Evolutionary conservation across 92 coral and sea anemone species (phyloP).

Genomic region (Zoanthus gigantus): DNA sequence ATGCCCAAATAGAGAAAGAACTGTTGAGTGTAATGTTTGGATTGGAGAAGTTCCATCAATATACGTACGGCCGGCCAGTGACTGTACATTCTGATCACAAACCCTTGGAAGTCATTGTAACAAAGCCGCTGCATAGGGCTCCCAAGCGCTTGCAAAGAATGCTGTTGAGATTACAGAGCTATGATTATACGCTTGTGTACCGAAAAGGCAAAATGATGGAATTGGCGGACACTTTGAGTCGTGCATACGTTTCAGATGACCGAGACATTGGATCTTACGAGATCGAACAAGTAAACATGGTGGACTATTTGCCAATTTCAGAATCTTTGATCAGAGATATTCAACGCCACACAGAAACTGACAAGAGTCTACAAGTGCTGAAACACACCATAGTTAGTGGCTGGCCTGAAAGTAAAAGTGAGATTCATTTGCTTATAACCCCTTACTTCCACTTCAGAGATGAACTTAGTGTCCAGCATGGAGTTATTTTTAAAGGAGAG

Average conservation of each 20-base stretch:
- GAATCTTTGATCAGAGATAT: conserved; percentile 9
- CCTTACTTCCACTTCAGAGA: conserved; percentile 28
- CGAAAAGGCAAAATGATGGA: conserved; percentile 25
- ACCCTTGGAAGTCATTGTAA: background rate
- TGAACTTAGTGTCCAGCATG: conserved; percentile 20
- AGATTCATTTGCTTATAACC: conserved; percentile 13
- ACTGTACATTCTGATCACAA: too few species aligned
- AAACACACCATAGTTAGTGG: conserved; percentile 22
- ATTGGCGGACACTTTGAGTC: conserved; percentile 17
- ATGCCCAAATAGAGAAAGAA: too few species aligned
- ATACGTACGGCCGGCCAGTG: too few species aligned
- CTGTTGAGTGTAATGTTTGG: too few species aligned
- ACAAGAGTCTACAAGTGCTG: conserved; percentile 25
- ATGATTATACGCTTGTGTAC: conserved; percentile 23
- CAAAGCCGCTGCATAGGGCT: conserved; percentile 15
- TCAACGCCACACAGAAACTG: conserved; percentile 13
- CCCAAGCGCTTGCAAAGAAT: conserved; percentile 5
- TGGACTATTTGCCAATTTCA: conserved; percentile 15
- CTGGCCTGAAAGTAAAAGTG: conserved; percentile 7
- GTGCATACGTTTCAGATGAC: conserved; percentile 15
- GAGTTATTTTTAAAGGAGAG: too few species aligned
- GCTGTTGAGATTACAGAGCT: background rate
- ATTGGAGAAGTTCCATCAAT: too few species aligned
- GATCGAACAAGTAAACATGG: conserved; percentile 17
- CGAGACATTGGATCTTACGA: background rate